Evolutionary conservation across 2,113 vertebrate species (phyloP).

Genomic region (Poeciliopsis occidentalis): DNA sequence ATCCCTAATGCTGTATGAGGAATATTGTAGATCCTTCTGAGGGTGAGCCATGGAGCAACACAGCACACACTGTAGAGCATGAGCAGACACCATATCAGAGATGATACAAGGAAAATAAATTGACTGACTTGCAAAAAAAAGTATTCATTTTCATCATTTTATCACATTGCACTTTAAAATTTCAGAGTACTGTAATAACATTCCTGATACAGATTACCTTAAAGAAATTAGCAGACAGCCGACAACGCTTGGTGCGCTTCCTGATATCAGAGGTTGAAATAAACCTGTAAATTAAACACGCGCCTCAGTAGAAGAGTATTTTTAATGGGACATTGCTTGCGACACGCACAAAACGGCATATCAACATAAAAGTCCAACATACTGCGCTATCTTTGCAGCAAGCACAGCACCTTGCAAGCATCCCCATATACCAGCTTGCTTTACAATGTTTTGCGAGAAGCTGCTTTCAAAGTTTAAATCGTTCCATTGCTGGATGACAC

Average conservation of each 20-base stretch:
- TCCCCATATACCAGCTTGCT: conserved; percentile 88
- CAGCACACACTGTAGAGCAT: conserved; percentile 83
- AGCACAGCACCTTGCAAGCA: conserved; percentile 90
- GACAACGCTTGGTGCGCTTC: conserved; percentile 84
- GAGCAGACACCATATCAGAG: conserved; percentile 10
- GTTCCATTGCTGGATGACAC: conserved; percentile 86
- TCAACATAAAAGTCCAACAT: conserved; percentile 63
- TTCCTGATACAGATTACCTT: conserved; percentile 81
- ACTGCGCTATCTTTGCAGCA: conserved; percentile 94
- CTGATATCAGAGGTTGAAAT: conserved; percentile 79
- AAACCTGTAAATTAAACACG: conserved; percentile 78
- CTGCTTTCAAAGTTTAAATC: conserved; percentile 71
- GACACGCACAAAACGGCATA: neutral
- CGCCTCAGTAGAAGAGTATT: neutral
- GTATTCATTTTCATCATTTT: neutral
- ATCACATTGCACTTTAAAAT: neutral
- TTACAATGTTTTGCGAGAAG: conserved; percentile 83
- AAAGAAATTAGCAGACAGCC: conserved; percentile 90
- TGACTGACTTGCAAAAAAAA: neutral
- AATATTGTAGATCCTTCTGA: conserved; percentile 82
- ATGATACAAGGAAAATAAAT: neutral
- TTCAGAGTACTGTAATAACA: neutral
- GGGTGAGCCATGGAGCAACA: conserved; percentile 86
- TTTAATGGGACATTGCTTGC: neutral
- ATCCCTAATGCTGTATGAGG: conserved; percentile 76